Percentiles rank a stretch among this genome's conserved stretches.
These are phyloP conservation scores for Hiodon tergisus DNA, from an alignment of 2,113 vertebrate genomes.

Conservation along the genomic window DNA sequence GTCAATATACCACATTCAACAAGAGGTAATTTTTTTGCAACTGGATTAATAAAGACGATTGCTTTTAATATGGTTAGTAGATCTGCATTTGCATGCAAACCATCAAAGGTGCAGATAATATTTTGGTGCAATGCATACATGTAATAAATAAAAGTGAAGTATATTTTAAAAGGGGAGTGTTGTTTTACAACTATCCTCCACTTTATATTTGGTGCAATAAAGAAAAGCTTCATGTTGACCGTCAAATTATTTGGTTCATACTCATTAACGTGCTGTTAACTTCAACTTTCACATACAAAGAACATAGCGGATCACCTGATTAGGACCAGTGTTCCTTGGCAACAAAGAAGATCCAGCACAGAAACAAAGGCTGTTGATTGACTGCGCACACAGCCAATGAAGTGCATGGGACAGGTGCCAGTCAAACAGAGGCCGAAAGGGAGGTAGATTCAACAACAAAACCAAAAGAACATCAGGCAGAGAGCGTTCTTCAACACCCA, in stretches of 20 bases:
- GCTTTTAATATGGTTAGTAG: slow-evolving; percentile 2
- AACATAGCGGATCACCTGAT: background rate
- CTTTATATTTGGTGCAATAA: slow-evolving; percentile 17
- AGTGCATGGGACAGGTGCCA: background rate
- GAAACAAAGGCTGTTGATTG: background rate
- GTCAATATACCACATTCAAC: slow-evolving; percentile 13
- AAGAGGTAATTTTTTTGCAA: slow-evolving; percentile 8
- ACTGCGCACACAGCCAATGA: background rate
- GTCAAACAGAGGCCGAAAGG: slow-evolving; percentile 8
- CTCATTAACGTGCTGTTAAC: background rate
- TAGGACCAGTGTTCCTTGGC: background rate
- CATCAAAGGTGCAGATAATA: slow-evolving; percentile 6
- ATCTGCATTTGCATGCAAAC: slow-evolving; percentile 8
- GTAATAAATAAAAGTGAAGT: slow-evolving; percentile 7
- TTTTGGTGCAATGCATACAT: slow-evolving; percentile 17
- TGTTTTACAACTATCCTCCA: slow-evolving; percentile 8
- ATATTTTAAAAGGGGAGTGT: background rate
- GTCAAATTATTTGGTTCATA: slow-evolving; percentile 21
- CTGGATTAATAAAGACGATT: slow-evolving; percentile 10
- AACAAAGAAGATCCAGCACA: background rate
- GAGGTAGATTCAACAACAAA: slow-evolving; percentile 22
- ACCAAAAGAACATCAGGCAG: slow-evolving; percentile 9
- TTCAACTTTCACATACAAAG: background rate
- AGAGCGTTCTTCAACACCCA: slow-evolving; percentile 9
- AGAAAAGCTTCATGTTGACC: slow-evolving; percentile 7